phyloP scores from a whole-genome alignment of 2,797 vertebrate genomes.

The Monodelphis domestica region DNA sequence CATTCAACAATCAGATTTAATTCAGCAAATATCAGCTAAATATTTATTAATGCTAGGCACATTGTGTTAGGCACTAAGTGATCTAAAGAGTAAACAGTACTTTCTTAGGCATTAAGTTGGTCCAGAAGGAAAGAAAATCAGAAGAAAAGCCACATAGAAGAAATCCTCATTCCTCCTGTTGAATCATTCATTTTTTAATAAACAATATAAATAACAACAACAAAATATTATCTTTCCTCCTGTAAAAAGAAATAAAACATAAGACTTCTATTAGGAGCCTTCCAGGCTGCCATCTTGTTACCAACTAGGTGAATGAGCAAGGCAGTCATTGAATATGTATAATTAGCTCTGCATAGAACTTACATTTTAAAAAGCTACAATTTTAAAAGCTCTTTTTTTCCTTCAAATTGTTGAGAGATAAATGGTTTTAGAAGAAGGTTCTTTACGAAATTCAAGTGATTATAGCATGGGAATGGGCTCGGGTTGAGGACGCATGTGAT shows the following conservation, averaged over 20 bases:
- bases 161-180: neutral
- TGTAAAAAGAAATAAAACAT: slow-evolving; percentile 9
- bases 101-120: neutral
- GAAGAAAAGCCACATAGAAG: neutral
- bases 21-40: neutral
- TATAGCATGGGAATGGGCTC: too few species aligned
- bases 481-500: too few species aligned
- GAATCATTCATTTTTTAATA: neutral
- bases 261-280: neutral
- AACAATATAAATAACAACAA: neutral
- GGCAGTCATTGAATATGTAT: slow-evolving; percentile 11
- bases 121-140: neutral
- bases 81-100: neutral
- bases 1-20: neutral
- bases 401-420: neutral
- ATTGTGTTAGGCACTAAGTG: neutral
- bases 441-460: neutral
- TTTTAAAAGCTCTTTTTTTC: neutral
- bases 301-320: neutral
- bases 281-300: neutral
- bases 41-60: neutral
- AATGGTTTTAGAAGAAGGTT: neutral
- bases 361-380: slow-evolving; percentile 19
- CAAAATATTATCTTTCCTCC: neutral
- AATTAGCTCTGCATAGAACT: slow-evolving; percentile 26